phyloP scores from a whole-genome alignment of 1,140 invertebrate genomes.

The Drosophila yakuba region DNA sequence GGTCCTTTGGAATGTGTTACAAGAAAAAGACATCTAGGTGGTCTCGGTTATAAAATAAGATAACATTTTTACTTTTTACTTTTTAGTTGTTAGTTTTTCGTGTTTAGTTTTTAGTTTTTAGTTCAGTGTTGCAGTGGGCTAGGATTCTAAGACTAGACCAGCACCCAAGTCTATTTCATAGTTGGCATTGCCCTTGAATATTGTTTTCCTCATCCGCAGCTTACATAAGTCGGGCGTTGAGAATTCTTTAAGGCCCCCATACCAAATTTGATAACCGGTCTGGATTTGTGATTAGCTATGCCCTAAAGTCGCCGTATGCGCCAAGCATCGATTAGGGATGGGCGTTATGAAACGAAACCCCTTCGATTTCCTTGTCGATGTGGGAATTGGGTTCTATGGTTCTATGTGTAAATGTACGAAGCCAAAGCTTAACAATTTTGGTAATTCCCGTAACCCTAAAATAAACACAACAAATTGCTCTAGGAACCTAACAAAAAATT shows the following conservation, averaged over 20 bases:
- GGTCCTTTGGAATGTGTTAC: slow-evolving; percentile 81
- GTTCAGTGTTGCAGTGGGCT: neutral
- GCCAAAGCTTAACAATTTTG: slow-evolving; percentile 5
- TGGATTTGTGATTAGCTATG: slow-evolving; percentile 18
- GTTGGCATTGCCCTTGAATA: slow-evolving; percentile 37
- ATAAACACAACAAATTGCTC: slow-evolving; percentile 37
- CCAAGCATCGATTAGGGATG: slow-evolving; percentile 12
- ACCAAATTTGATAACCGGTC: slow-evolving; percentile 18
- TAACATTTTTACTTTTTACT: neutral
- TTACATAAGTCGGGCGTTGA: slow-evolving; percentile 8
- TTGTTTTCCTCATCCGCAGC: slow-evolving; percentile 29
- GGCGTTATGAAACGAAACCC: neutral
- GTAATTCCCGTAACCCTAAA: slow-evolving; percentile 3
- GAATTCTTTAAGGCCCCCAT: slow-evolving; percentile 5
- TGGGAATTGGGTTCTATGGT: slow-evolving; percentile 4
- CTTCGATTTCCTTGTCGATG: neutral
- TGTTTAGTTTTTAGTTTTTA: neutral
- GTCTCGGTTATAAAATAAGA: slow-evolving; percentile 36
- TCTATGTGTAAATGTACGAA: neutral
- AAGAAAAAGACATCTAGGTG: slow-evolving; percentile 61
- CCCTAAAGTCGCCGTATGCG: slow-evolving; percentile 1
- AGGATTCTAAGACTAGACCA: slow-evolving; percentile 20
- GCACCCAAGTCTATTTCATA: slow-evolving; percentile 21
- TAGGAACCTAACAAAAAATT: slow-evolving; percentile 52
- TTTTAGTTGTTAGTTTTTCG: neutral